Conservation (phyloP, 2,797 vertebrate genomes). For the Gouania willdenowi region DNA sequence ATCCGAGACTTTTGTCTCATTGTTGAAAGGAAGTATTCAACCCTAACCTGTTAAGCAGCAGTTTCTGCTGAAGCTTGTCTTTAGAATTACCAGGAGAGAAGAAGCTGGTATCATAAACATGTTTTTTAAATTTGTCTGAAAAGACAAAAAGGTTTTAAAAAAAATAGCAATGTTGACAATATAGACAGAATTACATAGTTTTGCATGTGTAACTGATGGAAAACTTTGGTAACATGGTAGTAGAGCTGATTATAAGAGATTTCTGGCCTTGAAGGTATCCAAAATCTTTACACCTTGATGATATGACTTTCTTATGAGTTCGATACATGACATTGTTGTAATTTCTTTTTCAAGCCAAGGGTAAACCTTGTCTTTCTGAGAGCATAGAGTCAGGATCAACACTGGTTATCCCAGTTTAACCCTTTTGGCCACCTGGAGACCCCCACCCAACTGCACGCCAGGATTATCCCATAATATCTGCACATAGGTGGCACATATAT, state of each 20-base stretch:
- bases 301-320: slow-evolving; percentile 19
- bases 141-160: no score
- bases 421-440: slow-evolving; percentile 62
- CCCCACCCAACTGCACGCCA: slow-evolving; percentile 28
- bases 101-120: slow-evolving; percentile 16
- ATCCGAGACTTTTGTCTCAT: slow-evolving; percentile 46
- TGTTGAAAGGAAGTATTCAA: slow-evolving; percentile 38
- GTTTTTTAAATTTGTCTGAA: no score
- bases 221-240: no score
- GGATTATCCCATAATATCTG: slow-evolving; percentile 54
- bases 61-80: slow-evolving; percentile 29
- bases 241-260: no score
- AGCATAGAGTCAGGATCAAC: slow-evolving; percentile 51
- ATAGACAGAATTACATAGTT: no score
- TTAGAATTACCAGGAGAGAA: slow-evolving; percentile 17
- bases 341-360: slow-evolving; percentile 44
- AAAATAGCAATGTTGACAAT: no score
- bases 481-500: slow-evolving; percentile 32
- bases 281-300: no score
- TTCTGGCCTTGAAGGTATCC: no score
- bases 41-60: slow-evolving; percentile 19
- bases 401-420: slow-evolving; percentile 65
- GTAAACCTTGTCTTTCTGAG: slow-evolving; percentile 46
- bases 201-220: no score
- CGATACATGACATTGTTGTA: slow-evolving; percentile 40